These are phyloP conservation scores for Bos javanicus DNA, from an alignment of 2,113 vertebrate species.

Conservation along the genomic window DNA sequence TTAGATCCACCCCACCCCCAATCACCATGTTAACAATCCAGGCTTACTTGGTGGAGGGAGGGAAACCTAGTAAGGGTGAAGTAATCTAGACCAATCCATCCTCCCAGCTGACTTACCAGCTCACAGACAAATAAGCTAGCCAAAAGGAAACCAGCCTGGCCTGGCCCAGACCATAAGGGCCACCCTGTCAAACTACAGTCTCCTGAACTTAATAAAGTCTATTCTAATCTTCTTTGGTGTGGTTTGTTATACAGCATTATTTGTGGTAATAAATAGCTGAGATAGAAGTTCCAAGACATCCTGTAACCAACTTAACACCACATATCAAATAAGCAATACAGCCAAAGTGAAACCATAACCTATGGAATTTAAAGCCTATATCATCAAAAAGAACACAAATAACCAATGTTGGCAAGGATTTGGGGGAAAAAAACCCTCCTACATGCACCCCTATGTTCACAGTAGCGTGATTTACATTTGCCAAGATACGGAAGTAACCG, in stretches of 20 bases:
- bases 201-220: not conserved
- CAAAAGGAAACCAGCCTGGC: not conserved
- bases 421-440: not conserved
- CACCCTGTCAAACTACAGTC: not conserved
- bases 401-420: not conserved
- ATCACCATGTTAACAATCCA: not conserved
- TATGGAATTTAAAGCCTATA: not conserved
- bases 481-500: not conserved
- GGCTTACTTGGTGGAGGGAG: not conserved
- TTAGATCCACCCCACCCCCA: accelerated
- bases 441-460: not conserved
- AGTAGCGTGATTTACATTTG: not conserved
- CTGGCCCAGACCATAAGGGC: not conserved
- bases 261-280: not conserved
- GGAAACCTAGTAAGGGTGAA: not conserved
- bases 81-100: too few relatives aligned
- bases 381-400: not conserved
- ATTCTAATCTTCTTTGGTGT: not conserved
- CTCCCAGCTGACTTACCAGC: not conserved
- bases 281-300: not conserved
- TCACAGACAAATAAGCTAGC: not conserved
- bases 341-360: not conserved
- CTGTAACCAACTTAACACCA: not conserved
- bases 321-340: not conserved
- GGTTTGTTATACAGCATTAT: not conserved